Evolutionary conservation across 2,888 invertebrate genomes (phyloP), one percentile per base, ranked within the genome.

Genomic region (Dexiosoma caninum): DNA sequence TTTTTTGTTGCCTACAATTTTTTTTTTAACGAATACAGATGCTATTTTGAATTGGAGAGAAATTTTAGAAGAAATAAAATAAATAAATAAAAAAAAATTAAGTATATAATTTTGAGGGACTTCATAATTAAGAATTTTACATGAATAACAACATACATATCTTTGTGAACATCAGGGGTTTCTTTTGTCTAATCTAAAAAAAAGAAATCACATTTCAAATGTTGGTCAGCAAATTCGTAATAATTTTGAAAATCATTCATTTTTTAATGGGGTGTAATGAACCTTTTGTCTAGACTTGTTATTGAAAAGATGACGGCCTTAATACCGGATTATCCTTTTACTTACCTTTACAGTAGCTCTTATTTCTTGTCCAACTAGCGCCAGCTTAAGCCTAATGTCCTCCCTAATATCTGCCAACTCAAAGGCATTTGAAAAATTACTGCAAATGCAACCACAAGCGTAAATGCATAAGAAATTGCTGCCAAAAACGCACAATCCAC

Each of bases 271-370:
- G 30, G n/a, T 37, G 4, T 59, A 55, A 71, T 44, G 7, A 55
- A 49, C 37, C 55, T 64, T 71, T 81, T 83, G 82, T 82, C 83
- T 83, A 83, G 83, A 82, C 83, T 75, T 74, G 82, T 82, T 72
- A 70, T 32, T 55, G 69, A 32, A 64, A 79, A 55, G 59, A 77
- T 57, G 83, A n/a, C n/a, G n/a, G n/a, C 71, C 75, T 81, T 77
- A 79, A 82, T 67, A 75, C 46, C n/a, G 44, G 82, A 82, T 83
- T 81, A 83, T 83, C 82, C 81, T 77, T 44, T 67, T 44, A 46
- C 44, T 51, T 35, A 14, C 16, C 4, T n/a, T 14, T 49, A 37
- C 70, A 27, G 14, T 23, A 59, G 32, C 46, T 57, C 40, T 14
- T 30, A 7, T 32, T 16, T 53, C 21, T 21, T 7, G n/a, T 30